A percentile compares a stretch with the other conserved stretches of the same genome.
Conservation (phyloP, 2,888 invertebrate genomes). For the Antheraea yamamai region DNA sequence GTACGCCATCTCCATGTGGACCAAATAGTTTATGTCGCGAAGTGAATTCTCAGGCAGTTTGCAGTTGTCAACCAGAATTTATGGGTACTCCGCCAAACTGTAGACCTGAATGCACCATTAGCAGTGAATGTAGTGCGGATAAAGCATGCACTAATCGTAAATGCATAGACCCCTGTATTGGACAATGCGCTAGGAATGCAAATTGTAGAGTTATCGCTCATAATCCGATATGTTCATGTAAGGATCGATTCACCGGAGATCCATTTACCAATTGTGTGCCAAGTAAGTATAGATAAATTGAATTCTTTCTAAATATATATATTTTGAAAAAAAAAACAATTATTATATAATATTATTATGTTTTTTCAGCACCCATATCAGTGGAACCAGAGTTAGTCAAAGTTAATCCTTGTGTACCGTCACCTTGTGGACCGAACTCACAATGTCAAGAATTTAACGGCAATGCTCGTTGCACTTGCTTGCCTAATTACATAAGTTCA, state of each 20-base stretch:
- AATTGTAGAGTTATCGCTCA: slow-evolving; percentile 91
- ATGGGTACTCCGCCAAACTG: slow-evolving; percentile 90
- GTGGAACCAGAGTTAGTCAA: slow-evolving; percentile 47
- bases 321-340: not conserved
- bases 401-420: slow-evolving; percentile 86
- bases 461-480: slow-evolving; percentile 87
- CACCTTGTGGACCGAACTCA: slow-evolving; percentile 91
- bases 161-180: slow-evolving; percentile 90
- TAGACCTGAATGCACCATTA: slow-evolving; percentile 90
- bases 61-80: slow-evolving; percentile 87
- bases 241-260: slow-evolving; percentile 88
- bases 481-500: slow-evolving; percentile 87
- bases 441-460: slow-evolving; percentile 85
- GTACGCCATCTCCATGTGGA: slow-evolving; percentile 90
- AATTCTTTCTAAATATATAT: not conserved
- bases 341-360: slow-evolving; percentile 14
- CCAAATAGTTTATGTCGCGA: slow-evolving; percentile 89
- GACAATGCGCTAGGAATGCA: slow-evolving; percentile 90
- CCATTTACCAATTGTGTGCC: slow-evolving; percentile 85
- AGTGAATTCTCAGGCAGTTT: slow-evolving; percentile 85
- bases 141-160: slow-evolving; percentile 89
- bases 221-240: slow-evolving; percentile 91
- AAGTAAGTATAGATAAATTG: slow-evolving; percentile 52
- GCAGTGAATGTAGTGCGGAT: slow-evolving; percentile 88
- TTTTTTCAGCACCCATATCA: slow-evolving; percentile 51